A percentile compares a stretch with the other conserved stretches of the same genome.
Conservation (phyloP, 2,113 vertebrate species). For the Plestiodon gilberti region DNA sequence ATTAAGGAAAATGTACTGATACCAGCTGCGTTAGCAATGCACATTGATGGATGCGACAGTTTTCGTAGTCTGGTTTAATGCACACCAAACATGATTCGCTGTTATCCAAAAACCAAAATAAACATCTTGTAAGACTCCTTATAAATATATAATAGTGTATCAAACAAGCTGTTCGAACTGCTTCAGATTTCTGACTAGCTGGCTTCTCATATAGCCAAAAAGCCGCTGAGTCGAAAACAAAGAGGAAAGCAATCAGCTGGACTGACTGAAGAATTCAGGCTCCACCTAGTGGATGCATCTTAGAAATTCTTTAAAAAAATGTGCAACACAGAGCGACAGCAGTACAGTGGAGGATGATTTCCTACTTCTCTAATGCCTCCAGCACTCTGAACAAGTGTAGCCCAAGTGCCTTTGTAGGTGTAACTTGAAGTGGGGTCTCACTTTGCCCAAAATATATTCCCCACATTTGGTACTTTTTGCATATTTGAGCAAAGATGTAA, state of each 20-base stretch:
- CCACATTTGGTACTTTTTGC: not conserved
- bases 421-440: not conserved
- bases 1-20: constrained; percentile 7
- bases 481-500: not conserved
- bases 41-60: not conserved
- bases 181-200: not conserved
- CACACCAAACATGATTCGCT: not conserved
- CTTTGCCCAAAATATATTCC: not conserved
- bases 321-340: no score
- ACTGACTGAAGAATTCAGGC: constrained; percentile 64
- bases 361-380: not conserved
- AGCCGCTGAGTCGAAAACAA: not conserved
- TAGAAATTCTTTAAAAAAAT: not conserved
- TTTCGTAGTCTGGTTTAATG: constrained; percentile 7
- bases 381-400: not conserved
- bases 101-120: not conserved
- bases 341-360: rapidly evolving
- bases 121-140: constrained; percentile 12
- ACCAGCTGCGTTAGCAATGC: not conserved
- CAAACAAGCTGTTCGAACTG: constrained; percentile 3
- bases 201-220: not conserved
- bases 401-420: not conserved
- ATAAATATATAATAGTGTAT: constrained; percentile 28
- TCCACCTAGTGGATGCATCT: constrained; percentile 71
- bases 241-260: rapidly evolving